Percentiles rank a stretch among this genome's conserved stretches.
Conservation (phyloP, 2,888 invertebrate genomes). For the Pomacea canaliculata region DNA sequence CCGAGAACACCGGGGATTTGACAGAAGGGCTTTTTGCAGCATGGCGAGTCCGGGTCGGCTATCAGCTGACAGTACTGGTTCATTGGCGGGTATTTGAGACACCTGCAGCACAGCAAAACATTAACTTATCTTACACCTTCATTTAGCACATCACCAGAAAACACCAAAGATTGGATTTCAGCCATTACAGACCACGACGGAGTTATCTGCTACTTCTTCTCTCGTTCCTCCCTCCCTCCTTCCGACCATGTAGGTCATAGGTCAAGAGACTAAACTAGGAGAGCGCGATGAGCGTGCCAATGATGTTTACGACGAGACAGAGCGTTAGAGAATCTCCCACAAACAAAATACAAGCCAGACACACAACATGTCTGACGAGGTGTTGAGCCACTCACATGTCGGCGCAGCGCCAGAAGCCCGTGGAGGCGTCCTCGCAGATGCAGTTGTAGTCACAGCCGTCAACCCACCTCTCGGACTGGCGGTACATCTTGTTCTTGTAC, state of each 20-base stretch:
- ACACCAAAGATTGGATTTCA: too few species aligned
- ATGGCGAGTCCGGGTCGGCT: constrained; percentile 47
- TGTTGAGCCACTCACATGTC: constrained; percentile 41
- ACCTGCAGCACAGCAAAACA: constrained; percentile 30
- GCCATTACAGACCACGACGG: too few species aligned
- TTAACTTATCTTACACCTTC: too few species aligned
- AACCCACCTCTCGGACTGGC: constrained; percentile 46
- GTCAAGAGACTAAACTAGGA: neutral
- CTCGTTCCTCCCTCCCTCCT: too few species aligned
- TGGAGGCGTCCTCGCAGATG: constrained; percentile 47
- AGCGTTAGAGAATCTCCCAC: neutral
- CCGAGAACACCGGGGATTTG: constrained; percentile 39
- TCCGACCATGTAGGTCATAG: too few species aligned
- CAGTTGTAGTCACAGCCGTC: constrained; percentile 53
- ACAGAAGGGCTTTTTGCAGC: constrained; percentile 52
- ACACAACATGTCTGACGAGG: neutral
- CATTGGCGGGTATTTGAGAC: constrained; percentile 44
- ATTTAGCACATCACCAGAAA: too few species aligned
- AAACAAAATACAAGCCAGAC: neutral
- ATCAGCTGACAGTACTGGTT: constrained; percentile 42
- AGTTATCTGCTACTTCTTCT: too few species aligned
- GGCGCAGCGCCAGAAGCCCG: constrained; percentile 46
- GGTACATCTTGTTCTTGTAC: constrained; percentile 47
- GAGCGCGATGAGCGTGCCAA: neutral
- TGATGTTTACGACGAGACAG: neutral